Base-by-base conservation (phyloP, 2,113 vertebrate genomes). In the Alces alces region DNA sequence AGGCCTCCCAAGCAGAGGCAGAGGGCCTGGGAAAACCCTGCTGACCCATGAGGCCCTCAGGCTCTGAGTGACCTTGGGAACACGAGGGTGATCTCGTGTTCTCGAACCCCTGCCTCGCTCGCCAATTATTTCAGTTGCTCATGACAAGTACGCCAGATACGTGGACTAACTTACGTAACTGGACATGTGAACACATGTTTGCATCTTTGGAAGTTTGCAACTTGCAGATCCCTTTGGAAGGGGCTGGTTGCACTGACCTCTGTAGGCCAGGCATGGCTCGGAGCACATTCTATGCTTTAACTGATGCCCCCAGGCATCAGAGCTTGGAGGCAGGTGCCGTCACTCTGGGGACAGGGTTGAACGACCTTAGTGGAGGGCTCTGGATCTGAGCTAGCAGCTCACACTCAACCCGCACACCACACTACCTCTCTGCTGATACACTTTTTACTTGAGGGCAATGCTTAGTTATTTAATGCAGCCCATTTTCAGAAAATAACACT, bases 371-470 rank as follows among this genome's bases (percentile, higher is more conserved):
- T 23, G 47, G 9, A 14, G 43, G 25, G 36, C 27, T 30, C 10
- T 2, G 6, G 25, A 12, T 7, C 4, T n/a, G 70, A 61, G 33
- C 36, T 1, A 7, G 54, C 13, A 27, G 43, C 6, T 33, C 14
- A 3, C 16, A 3, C 39, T 27, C 89, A 27, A 3, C 17, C 30
- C 21, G 21, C 17, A 33, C 45, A 4, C 66, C 17, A 1, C 21
- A 16, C 30, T 0, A 4, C 33, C 10, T 9, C 30, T 6, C 33
- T 30, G 2, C 7, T 1, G 14, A 21, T 1, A 47, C 0, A 2
- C 36, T 17, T 23, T 30, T 47, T 14, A 55, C 30, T 19, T 21
- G 5, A 43, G 1, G 13, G 85, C 47, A 16, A 58, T 16, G n/a
- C 2, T 10, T 14, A 55, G 1, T 5, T 54, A 58, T 52, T 14